A percentile compares a stretch with the other conserved stretches of the same genome.
Evolutionary conservation across 1,140 invertebrate genomes (phyloP).

Genomic region (Nebria ingens): DNA sequence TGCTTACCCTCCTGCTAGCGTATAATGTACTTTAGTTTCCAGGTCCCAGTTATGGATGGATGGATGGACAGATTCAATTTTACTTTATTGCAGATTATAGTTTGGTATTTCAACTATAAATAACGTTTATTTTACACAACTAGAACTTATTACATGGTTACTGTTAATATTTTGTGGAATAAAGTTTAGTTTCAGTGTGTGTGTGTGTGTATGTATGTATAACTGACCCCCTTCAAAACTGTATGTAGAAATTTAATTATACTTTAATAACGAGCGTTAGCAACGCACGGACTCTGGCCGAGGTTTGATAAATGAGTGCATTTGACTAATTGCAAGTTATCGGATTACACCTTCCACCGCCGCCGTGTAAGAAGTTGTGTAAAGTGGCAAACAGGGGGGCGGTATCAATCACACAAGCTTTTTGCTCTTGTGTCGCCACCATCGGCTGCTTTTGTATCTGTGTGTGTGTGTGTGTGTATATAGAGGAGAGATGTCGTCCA

Average conservation of each 20-base stretch:
- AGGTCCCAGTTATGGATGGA: no score
- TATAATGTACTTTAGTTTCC: not conserved
- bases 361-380: not conserved
- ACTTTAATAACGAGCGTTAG: conserved; percentile 28
- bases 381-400: not conserved
- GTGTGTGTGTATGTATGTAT: no score
- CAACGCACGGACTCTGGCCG: not conserved
- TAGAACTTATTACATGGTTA: no score
- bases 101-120: no score
- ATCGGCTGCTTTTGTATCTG: conserved; percentile 2
- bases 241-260: conserved; percentile 32
- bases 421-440: not conserved
- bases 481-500: not conserved
- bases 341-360: conserved; percentile 26
- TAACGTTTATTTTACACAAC: no score
- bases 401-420: conserved; percentile 7
- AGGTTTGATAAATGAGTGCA: conserved; percentile 31
- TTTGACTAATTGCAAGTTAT: conserved; percentile 33
- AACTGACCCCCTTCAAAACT: conserved; percentile 26
- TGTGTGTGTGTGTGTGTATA: conserved; percentile 11
- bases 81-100: no score
- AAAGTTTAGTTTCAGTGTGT: no score
- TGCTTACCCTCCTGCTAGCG: not conserved
- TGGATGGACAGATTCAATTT: no score
- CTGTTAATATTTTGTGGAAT: no score